Base-by-base conservation (phyloP, 1,140 invertebrate species). In the Plectrocnemia conspersa region DNA sequence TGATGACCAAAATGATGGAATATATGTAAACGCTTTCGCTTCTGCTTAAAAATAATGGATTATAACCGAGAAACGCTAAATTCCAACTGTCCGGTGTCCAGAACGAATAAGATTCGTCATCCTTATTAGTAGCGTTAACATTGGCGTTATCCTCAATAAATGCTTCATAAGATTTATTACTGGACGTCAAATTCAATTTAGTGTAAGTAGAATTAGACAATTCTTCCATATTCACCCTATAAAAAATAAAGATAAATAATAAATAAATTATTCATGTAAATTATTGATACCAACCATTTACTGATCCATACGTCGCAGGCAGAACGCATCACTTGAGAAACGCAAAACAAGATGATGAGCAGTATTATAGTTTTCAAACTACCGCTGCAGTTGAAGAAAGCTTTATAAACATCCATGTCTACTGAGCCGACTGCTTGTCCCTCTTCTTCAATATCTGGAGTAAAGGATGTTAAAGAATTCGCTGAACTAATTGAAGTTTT, bases 1-100 rank as follows among this genome's bases (percentile, higher is more conserved):
- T 70, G 13, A 75, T 58, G 0, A 67, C 65, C 0, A 79, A 82
- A 2, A 84, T 60, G 0, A 44, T 71, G 0, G 69, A 75, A 66
- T 80, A 84, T 1, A 83, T 67, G 53, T 80, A 82, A 19, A 84
- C 77, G 58, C 78, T 82, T 7, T 70, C 63, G 0, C 74, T 56
- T 0, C 75, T 67, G 0, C 65, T 67, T 2, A 79, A 53, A 0
- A 62, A 32, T 66, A 74, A 73, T 0, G 38, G n/a, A 42, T 35
- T 56, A 21, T 1, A 35, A 25, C 59, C 59, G 29, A 47, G 40
- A 32, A 49, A 42, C 16, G 27, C 7, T 11, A 21, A 6, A 23
- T 13, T 23, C 36, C 41, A 49, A 13, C 22, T 23, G 4, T 47
- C 44, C 2, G 44, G 24, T 7, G 19, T 47, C 44, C 44, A 47